Evolutionary conservation across 1,140 invertebrate genomes (phyloP).

Genomic region (Apis laboriosa): DNA sequence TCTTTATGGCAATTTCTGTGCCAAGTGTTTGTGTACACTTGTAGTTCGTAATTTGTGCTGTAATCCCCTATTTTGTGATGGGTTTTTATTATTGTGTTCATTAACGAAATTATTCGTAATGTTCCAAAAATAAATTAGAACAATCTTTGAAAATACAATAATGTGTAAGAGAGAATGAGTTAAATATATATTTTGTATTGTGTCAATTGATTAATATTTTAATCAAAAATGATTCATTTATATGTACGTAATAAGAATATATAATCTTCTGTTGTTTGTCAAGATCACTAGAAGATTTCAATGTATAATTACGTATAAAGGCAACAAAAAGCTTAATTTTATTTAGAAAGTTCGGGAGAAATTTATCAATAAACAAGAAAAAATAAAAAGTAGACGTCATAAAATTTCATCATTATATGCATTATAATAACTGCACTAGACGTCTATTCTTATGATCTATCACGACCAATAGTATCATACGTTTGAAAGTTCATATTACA

Average conservation of each 20-base stretch:
- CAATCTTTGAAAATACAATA: background rate
- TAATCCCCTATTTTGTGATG: conserved; percentile 20
- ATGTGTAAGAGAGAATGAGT: background rate
- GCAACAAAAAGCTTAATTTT: background rate
- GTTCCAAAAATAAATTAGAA: conserved; percentile 2
- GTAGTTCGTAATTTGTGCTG: conserved; percentile 34
- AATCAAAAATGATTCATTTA: background rate
- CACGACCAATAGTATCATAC: conserved; percentile 46
- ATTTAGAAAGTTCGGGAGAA: background rate
- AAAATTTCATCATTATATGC: conserved; percentile 6
- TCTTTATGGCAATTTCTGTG: conserved; percentile 14
- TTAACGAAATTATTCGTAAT: conserved; percentile 31
- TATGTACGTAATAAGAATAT: conserved; percentile 25
- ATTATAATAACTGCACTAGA: conserved; percentile 42
- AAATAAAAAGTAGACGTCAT: background rate
- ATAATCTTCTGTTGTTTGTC: conserved; percentile 3
- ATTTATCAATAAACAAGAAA: background rate
- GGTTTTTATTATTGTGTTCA: conserved; percentile 54
- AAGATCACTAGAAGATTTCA: conserved; percentile 3
- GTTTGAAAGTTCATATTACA: conserved; percentile 43
- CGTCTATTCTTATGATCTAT: conserved; percentile 1
- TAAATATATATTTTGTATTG: background rate
- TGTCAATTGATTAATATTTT: conserved; percentile 2
- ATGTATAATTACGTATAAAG: conserved; percentile 7
- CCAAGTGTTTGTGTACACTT: conserved; percentile 41